Percentiles rank a stretch among this genome's conserved stretches.
These are phyloP conservation scores for Brachyopa scutellaris DNA, from an alignment of 2,888 invertebrate species.

Conservation along the genomic window DNA sequence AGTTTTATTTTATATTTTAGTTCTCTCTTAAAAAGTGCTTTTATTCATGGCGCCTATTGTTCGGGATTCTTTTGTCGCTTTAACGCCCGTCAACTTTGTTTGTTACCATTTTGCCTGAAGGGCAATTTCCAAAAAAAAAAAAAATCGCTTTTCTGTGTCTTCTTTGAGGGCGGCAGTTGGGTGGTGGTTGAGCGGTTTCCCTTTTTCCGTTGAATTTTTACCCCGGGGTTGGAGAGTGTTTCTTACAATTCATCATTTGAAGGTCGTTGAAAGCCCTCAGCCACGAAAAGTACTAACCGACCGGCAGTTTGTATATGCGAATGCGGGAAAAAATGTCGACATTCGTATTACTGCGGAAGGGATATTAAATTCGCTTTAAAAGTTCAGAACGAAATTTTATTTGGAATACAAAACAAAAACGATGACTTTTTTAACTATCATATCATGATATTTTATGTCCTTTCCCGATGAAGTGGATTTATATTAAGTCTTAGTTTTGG, in stretches of 20 bases:
- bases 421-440: too few relatives aligned
- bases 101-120: neutral
- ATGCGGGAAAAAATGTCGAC: neutral
- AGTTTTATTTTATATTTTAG: neutral
- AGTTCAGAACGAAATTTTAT: conserved; percentile 16
- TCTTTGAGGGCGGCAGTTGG: conserved; percentile 2
- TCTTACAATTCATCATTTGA: conserved; percentile 46
- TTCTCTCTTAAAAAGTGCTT: conserved; percentile 16
- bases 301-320: neutral
- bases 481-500: conserved; percentile 17
- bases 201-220: conserved; percentile 12
- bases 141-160: conserved; percentile 6
- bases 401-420: conserved; percentile 3
- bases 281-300: neutral
- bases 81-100: conserved; percentile 42
- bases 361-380: conserved; percentile 51
- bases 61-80: conserved; percentile 9
- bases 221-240: conserved; percentile 27
- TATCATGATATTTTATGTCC: conserved; percentile 4
- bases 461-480: neutral
- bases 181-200: neutral
- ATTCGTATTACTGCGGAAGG: conserved; percentile 11
- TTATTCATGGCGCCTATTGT: neutral
- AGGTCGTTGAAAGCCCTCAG: conserved; percentile 17
- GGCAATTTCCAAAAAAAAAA: conserved; percentile 11